Evolutionary conservation across 2,113 vertebrate genomes (phyloP).

Genomic region (Bos taurus): ARS-UCD2.0 NC_037343.1:47271501-47272000

Average conservation of each 20-base stretch:
- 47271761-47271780: background rate
- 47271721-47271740: background rate
- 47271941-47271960: background rate
- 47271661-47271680: background rate
- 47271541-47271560: background rate
- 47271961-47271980: background rate
- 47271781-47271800: background rate
- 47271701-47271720: background rate
- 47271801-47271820: background rate
- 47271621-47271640: background rate
- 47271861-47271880: background rate
- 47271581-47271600: background rate
- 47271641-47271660: background rate
- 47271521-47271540: background rate
- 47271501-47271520: background rate
- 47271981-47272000: fast-evolving
- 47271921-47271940: background rate
- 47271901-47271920: background rate
- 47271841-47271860: background rate
- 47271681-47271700: background rate
- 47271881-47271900: background rate
- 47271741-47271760: background rate
- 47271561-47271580: background rate
- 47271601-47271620: background rate
- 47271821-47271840: background rate